Base-by-base conservation (phyloP, 2,797 vertebrate species). In the Gymnothorax reevesii region DNA sequence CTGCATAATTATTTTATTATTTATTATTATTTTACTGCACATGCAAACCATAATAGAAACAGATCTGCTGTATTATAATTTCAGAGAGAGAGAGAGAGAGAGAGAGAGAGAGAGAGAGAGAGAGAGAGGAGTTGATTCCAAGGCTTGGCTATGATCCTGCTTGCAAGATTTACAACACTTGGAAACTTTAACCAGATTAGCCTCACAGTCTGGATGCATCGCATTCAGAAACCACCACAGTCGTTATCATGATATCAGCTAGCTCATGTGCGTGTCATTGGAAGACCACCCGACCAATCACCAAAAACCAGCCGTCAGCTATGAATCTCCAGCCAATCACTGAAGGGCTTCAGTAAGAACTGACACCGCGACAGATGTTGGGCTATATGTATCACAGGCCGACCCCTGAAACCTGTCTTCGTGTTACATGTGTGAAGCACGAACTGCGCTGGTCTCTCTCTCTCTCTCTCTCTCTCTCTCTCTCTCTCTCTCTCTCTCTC, bases 351-450 rank as follows among this genome's bases (percentile, higher is more conserved):
- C 55, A 55, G 79, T 57, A 82, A n/a, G 4, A 52, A 4, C n/a
- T n/a, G 52, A 1, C 33, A 27, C 62, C 57, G 4, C 27, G 12
- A 62, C 27, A 83, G 84, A 83, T 22, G 85, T 86, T 64, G 49
- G 80, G 90, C 90, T 87, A 88, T 89, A 73, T 88, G 83, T 83
- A 90, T 89, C 87, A 89, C 88, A 87, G 86, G 89, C 94, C 91
- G 93, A 91, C 90, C 88, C 93, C 91, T 94, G 92, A 92, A 94
- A 92, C 83, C 83, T 83, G 87, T 42, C 91, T 88, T 89, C 88
- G 22, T 86, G 90, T 89, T 90, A 94, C 93, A 89, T 88, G 94
- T 93, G 90, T 88, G 90, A 89, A 91, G 22, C 79, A 82, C 42
- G 52, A n/a, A 64, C 60, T 66, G 27, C 25, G 66, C 62, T 22